Conservation (phyloP, 2,113 vertebrate species). For the Corapipo altera region DNA sequence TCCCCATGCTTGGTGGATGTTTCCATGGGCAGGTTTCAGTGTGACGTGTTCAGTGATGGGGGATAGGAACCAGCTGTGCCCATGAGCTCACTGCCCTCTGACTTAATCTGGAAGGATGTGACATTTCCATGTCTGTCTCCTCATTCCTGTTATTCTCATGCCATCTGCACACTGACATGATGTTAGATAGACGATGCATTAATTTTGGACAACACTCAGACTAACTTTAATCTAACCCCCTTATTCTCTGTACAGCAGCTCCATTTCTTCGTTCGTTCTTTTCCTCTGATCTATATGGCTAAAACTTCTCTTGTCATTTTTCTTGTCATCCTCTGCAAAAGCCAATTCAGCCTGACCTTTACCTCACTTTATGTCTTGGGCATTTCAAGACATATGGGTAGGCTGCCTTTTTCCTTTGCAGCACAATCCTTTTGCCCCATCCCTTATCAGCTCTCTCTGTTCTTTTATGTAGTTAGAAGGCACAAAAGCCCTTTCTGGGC, state of each 20-base stretch:
- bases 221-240: slow-evolving; percentile 1
- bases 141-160: not conserved
- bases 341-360: slow-evolving; percentile 30
- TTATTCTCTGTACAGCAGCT: not conserved
- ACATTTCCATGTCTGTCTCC: not conserved
- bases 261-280: not conserved
- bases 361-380: slow-evolving; percentile 16
- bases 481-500: not conserved
- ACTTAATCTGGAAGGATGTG: not conserved
- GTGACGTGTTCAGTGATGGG: not conserved
- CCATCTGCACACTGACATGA: not conserved
- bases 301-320: slow-evolving; percentile 9
- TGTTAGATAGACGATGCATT: not conserved
- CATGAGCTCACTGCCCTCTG: not conserved
- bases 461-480: slow-evolving; percentile 1
- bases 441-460: not conserved
- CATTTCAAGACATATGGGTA: not conserved
- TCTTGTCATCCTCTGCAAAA: not conserved
- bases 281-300: not conserved
- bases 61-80: not conserved
- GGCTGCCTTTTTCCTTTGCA: slow-evolving; percentile 11
- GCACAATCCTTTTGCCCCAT: not conserved
- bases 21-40: not conserved
- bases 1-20: not conserved
- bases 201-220: not conserved